Conservation (phyloP, 1,140 invertebrate genomes). For the Lutraria rhynchaena region DNA sequence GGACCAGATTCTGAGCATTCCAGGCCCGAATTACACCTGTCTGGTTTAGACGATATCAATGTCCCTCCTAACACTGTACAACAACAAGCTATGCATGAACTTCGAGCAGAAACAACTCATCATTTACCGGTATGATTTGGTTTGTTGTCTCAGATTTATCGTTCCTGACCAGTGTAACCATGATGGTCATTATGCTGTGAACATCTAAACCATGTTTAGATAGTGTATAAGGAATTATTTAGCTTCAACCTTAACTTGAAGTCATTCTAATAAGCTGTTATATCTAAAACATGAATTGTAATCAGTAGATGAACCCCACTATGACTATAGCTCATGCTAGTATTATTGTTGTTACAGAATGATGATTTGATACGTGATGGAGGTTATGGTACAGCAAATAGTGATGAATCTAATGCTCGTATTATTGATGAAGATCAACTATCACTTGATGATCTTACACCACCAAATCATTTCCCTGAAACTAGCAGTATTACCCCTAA, state of each 20-base stretch:
- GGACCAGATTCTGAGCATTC: slow-evolving; percentile 3
- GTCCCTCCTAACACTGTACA: slow-evolving; percentile 11
- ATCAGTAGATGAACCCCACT: no score
- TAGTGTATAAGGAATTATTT: no score
- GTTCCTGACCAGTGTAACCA: no score
- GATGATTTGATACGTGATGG: slow-evolving; percentile 21
- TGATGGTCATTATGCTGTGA: no score
- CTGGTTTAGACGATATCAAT: background rate
- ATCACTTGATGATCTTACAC: slow-evolving; percentile 13
- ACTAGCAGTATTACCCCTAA: background rate
- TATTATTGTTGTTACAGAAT: background rate
- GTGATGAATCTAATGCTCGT: slow-evolving; percentile 20
- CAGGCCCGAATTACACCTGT: background rate
- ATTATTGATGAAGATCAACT: slow-evolving; percentile 13
- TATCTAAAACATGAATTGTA: no score
- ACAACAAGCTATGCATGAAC: slow-evolving; percentile 14
- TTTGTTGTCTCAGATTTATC: no score
- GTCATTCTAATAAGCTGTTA: no score
- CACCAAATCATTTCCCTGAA: background rate
- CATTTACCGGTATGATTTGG: background rate
- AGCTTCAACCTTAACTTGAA: no score
- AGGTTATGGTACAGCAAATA: slow-evolving; percentile 41
- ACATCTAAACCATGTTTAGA: no score
- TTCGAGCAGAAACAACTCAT: slow-evolving; percentile 11
- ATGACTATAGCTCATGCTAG: no score